A percentile compares a stretch with the other conserved stretches of the same genome.
phyloP scores from a whole-genome alignment of 2,113 vertebrate genomes.

The Spea bombifrons region DNA sequence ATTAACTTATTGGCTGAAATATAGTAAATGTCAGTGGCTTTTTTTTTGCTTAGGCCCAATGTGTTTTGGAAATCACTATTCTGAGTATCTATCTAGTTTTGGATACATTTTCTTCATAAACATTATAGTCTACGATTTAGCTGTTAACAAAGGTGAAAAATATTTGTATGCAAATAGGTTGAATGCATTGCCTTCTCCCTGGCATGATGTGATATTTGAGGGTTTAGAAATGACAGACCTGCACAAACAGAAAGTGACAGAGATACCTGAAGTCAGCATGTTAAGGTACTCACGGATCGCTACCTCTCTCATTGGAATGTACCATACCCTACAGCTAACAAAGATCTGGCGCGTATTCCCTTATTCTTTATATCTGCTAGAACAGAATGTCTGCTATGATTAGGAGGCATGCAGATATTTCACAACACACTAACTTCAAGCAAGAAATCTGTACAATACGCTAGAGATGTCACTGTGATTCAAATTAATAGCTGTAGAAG shows the following conservation, averaged over 20 bases:
- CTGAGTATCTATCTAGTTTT: no score
- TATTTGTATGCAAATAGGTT: neutral
- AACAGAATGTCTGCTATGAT: neutral
- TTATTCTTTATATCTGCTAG: neutral
- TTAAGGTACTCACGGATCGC: constrained; percentile 25
- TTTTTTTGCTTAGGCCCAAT: no score
- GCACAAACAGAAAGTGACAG: constrained; percentile 20
- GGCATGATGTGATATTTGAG: constrained; percentile 23
- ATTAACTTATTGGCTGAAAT: no score
- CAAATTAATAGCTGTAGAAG: neutral
- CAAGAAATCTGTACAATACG: neutral
- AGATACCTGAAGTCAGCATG: constrained; percentile 22
- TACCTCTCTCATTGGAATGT: constrained; percentile 10
- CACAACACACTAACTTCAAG: neutral
- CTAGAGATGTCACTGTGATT: neutral
- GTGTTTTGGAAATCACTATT: no score
- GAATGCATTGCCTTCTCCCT: constrained; percentile 3
- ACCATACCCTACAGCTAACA: constrained; percentile 32
- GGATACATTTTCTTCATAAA: no score
- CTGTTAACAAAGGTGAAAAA: constrained; percentile 3
- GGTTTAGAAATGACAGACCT: constrained; percentile 3
- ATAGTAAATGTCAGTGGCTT: no score
- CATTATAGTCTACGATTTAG: no score
- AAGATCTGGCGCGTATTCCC: neutral
- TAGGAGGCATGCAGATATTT: neutral